phyloP scores from a whole-genome alignment of 2,113 vertebrate species.

The Toxotes jaculatrix region DNA sequence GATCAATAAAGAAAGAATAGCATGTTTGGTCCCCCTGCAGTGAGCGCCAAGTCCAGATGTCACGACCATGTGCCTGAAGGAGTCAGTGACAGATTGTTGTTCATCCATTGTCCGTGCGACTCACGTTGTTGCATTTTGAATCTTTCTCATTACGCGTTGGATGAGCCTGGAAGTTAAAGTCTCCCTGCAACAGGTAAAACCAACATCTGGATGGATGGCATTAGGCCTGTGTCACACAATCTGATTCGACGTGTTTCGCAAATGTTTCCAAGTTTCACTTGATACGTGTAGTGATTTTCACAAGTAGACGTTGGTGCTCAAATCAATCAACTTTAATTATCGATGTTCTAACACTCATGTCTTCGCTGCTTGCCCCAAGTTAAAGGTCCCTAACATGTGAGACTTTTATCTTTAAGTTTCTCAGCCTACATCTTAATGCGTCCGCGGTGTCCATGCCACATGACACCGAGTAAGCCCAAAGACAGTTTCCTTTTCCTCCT shows the following conservation, averaged over 20 bases:
- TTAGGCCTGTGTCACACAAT: neutral
- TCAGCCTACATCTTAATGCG: neutral
- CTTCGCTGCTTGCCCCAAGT: neutral
- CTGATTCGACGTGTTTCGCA: neutral
- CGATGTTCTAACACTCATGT: neutral
- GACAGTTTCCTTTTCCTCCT: constrained; percentile 23
- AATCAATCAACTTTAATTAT: neutral
- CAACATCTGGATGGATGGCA: neutral
- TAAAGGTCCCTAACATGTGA: no score
- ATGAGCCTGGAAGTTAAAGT: neutral
- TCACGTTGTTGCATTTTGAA: neutral
- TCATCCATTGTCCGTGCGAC: constrained; percentile 33
- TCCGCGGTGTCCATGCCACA: neutral
- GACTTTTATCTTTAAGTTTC: neutral
- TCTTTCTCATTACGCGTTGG: neutral
- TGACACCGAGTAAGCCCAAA: neutral
- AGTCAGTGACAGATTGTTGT: constrained; percentile 41
- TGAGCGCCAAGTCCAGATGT: constrained; percentile 63
- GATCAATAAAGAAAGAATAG: constrained; percentile 34
- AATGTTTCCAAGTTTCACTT: neutral
- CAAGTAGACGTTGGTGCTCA: neutral
- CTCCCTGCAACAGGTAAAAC: constrained; percentile 7
- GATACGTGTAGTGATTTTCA: neutral
- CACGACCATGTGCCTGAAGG: constrained; percentile 65
- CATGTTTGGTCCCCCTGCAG: neutral